phyloP scores from a whole-genome alignment of 2,888 invertebrate genomes.

The Pristionchus fissidentatus region DNA sequence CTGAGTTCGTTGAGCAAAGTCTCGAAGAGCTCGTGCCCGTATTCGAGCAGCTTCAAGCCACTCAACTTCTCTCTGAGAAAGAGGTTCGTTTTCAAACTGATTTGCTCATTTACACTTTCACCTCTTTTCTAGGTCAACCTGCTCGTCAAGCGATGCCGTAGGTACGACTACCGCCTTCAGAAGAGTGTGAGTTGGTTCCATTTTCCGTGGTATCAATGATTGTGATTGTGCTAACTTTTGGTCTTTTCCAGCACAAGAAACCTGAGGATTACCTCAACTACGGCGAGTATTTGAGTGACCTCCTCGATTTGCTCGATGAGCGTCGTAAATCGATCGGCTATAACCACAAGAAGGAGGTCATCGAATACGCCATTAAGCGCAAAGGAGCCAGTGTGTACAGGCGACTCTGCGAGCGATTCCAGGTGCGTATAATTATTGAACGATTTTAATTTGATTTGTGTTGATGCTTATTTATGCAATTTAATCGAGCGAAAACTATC shows the following conservation, averaged over 20 bases:
- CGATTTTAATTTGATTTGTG: background rate
- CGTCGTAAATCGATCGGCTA: constrained; percentile 33
- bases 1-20: constrained; percentile 47
- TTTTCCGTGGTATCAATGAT: background rate
- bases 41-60: constrained; percentile 40
- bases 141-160: constrained; percentile 35
- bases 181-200: constrained; percentile 11
- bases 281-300: constrained; percentile 25
- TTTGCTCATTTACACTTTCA: background rate
- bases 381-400: constrained; percentile 8
- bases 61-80: constrained; percentile 40
- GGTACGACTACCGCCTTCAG: constrained; percentile 40
- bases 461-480: background rate
- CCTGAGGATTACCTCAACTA: constrained; percentile 44
- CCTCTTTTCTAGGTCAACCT: background rate
- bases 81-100: constrained; percentile 1
- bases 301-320: constrained; percentile 12
- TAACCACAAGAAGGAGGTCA: background rate
- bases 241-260: constrained; percentile 37
- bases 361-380: constrained; percentile 21
- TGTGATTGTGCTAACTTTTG: background rate
- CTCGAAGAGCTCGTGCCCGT: constrained; percentile 47
- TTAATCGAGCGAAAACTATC: too few species aligned
- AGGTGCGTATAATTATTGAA: background rate
- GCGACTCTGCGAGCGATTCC: constrained; percentile 44